phyloP scores from a whole-genome alignment of 2,797 vertebrate species.

The Thalassophryne amazonica region DNA sequence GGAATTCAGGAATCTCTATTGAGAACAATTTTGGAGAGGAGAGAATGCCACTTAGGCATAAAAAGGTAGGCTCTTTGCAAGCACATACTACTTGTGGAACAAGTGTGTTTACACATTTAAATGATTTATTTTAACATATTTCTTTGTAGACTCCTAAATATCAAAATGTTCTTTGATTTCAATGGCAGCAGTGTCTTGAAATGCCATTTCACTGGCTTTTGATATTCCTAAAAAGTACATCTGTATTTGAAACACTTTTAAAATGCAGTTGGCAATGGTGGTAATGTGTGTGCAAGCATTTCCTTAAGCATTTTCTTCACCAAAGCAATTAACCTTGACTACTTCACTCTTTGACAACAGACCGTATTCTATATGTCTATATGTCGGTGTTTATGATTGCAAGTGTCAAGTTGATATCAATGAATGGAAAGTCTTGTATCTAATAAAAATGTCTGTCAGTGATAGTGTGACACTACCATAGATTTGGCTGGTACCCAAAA shows the following conservation, averaged over 20 bases:
- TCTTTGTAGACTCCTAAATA: not conserved
- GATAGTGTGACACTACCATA: conserved; percentile 45
- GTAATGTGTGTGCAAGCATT: not conserved
- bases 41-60: conserved; percentile 93
- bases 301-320: not conserved
- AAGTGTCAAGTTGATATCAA: not conserved
- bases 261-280: too few relatives aligned
- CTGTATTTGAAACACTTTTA: too few relatives aligned
- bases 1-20: conserved; percentile 89
- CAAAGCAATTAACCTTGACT: too few relatives aligned
- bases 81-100: not conserved
- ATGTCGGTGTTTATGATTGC: not conserved
- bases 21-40: conserved; percentile 95
- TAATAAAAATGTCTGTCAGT: conserved; percentile 20
- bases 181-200: not conserved
- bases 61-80: conserved; percentile 84
- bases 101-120: not conserved
- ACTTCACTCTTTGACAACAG: too few relatives aligned
- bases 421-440: not conserved
- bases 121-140: not conserved
- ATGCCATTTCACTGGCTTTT: not conserved
- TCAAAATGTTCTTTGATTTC: not conserved
- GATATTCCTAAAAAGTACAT: too few relatives aligned
- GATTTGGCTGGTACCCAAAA: conserved; percentile 62
- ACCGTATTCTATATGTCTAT: too few relatives aligned